Conservation (phyloP, 2,797 vertebrate species). For the Pantherophis vulpinus region DNA sequence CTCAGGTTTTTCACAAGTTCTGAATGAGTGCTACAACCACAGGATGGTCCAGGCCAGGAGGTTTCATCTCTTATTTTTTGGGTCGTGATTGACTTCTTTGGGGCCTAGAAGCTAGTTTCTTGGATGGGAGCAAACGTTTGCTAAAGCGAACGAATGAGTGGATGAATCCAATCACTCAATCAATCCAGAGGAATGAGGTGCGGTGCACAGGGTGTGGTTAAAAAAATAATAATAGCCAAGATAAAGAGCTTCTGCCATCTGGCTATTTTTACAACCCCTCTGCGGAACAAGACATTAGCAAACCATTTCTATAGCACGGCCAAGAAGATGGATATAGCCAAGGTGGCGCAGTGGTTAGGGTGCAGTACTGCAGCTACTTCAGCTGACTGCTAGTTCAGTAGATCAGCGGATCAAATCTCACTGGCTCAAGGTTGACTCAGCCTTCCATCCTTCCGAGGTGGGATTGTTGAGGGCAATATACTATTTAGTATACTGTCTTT, state of each 20-base stretch:
- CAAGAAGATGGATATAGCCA: neutral
- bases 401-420: too few species aligned
- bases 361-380: too few species aligned
- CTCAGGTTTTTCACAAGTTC: neutral
- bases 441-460: too few species aligned
- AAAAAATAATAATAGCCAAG: neutral
- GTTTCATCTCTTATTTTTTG: neutral
- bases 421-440: too few species aligned
- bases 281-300: neutral
- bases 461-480: too few species aligned
- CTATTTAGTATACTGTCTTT: too few species aligned
- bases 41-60: neutral
- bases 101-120: neutral
- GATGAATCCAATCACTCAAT: neutral
- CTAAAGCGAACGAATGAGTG: accelerated
- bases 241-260: neutral
- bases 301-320: neutral
- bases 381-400: too few species aligned
- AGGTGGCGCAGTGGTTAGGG: too few species aligned
- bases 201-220: neutral
- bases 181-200: neutral
- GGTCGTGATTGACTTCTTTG: neutral
- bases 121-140: neutral
- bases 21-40: neutral
- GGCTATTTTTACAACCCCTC: neutral